Base-by-base conservation (phyloP, 37 sponge, comb jelly and placozoan species). In the Cliona cf. orientalis region DNA sequence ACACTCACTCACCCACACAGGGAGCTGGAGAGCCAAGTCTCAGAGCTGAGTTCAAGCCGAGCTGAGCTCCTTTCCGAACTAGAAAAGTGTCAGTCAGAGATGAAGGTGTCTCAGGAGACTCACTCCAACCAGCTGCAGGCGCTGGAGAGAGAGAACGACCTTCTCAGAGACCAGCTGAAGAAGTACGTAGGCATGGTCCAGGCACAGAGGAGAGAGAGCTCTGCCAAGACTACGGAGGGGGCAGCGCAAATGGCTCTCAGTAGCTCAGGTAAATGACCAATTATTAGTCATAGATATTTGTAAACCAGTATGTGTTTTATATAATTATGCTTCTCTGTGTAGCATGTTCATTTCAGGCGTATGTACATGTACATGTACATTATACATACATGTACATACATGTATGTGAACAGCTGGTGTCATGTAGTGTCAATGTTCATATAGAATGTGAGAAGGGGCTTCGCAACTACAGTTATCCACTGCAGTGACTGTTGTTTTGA, bases 111-210 rank as follows among this genome's bases (percentile, higher is more conserved):
- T 1, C 34, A 49, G 45, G 80, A 80, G 39, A 42, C 41, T 0
- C 69, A 80, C 9, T 5, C 46, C 26, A 45, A 5, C 1, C 73
- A 74, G 81, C 56, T 42, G n/a, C 45, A 66, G 37, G 80, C 61
- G 17, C 75, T 87, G 31, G 80, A 87, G 58, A 73, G 99, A 44
- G 99, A 98, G 76, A 96, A 96, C 55, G 95, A 94, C 45, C 40
- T 94, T 34, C 69, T 98, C 17, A 73, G 89, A 21, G 92, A 93
- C 35, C 99, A 98, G 80, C 85, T 98, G 37, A 94, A 96, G 87
- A 91, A 90, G 58, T 95, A 97, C 58, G 92, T 97, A 5, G 83
- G 86, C 1, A 92, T 96, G 70, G 90, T 98, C 0, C 97, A 96
- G 81, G 66, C 76, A 2, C 78, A 81, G 63, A 39, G 83, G 3